phyloP scores from a whole-genome alignment of 2,888 invertebrate genomes.

The Latrodectus hesperus region DNA sequence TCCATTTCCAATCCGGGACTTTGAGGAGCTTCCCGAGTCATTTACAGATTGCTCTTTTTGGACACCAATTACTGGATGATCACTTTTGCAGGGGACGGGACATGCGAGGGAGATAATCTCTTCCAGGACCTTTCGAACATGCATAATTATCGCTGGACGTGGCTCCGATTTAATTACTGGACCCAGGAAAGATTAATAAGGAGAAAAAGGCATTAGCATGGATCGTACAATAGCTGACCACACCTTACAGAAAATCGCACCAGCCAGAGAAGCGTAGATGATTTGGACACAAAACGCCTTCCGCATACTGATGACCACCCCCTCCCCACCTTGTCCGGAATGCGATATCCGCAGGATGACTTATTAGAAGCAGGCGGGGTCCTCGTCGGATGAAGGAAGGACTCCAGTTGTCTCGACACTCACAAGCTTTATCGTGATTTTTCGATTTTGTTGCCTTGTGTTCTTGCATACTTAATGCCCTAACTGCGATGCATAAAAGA shows the following conservation, averaged over 20 bases:
- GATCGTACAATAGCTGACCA: slow-evolving; percentile 45
- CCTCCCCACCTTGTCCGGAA: slow-evolving; percentile 12
- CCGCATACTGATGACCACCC: slow-evolving; percentile 53
- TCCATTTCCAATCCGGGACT: no score
- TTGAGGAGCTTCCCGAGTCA: neutral
- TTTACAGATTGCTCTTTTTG: neutral
- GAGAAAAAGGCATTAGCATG: slow-evolving; percentile 37
- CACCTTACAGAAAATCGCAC: slow-evolving; percentile 49
- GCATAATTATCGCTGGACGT: slow-evolving; percentile 67
- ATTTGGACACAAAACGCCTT: slow-evolving; percentile 46
- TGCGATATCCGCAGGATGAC: slow-evolving; percentile 33
- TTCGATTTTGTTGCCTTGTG: slow-evolving; percentile 29
- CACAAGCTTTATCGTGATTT: slow-evolving; percentile 16
- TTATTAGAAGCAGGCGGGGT: slow-evolving; percentile 60
- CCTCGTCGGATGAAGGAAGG: slow-evolving; percentile 9
- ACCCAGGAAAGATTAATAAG: slow-evolving; percentile 59
- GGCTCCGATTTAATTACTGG: slow-evolving; percentile 66
- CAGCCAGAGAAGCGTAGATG: slow-evolving; percentile 44
- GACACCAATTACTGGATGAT: slow-evolving; percentile 31
- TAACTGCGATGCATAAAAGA: slow-evolving; percentile 36
- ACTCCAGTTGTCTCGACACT: neutral
- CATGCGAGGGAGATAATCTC: slow-evolving; percentile 14
- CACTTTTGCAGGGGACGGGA: slow-evolving; percentile 20
- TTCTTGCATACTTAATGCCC: slow-evolving; percentile 37
- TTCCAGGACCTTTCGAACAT: slow-evolving; percentile 10